A percentile compares a stretch with the other conserved stretches of the same genome.
Conservation (phyloP, 2,113 vertebrate species). For the Callocephalon fimbriatum region DNA sequence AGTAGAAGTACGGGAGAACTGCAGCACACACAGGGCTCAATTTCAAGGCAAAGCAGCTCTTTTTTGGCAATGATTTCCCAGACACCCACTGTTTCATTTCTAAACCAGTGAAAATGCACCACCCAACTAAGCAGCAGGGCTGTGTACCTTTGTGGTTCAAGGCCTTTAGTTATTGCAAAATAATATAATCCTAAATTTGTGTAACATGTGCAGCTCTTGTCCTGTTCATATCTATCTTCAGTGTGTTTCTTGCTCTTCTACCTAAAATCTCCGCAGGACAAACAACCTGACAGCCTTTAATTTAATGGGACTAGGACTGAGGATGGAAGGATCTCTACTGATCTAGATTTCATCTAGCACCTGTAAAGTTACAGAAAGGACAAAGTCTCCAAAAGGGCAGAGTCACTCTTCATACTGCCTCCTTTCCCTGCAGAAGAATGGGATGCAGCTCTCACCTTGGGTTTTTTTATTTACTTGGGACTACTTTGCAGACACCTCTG, state of each 20-base stretch:
- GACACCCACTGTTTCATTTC: neutral
- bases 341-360: neutral
- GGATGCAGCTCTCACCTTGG: neutral
- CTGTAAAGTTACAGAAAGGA: neutral
- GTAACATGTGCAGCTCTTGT: neutral
- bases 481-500: neutral
- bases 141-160: neutral
- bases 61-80: neutral
- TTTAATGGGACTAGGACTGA: neutral
- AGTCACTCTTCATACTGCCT: neutral
- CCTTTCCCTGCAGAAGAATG: neutral
- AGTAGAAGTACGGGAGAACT: neutral
- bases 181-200: neutral
- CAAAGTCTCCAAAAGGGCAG: neutral
- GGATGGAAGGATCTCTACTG: neutral
- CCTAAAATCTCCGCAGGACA: neutral
- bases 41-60: neutral
- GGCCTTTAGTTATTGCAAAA: neutral
- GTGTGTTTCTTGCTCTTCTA: neutral
- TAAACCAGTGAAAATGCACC: neutral
- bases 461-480: neutral
- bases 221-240: neutral
- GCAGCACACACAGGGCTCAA: neutral
- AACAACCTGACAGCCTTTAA: neutral
- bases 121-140: neutral